phyloP scores from a whole-genome alignment of 2,113 vertebrate species.

The Cyanoramphus novaezelandiae region DNA sequence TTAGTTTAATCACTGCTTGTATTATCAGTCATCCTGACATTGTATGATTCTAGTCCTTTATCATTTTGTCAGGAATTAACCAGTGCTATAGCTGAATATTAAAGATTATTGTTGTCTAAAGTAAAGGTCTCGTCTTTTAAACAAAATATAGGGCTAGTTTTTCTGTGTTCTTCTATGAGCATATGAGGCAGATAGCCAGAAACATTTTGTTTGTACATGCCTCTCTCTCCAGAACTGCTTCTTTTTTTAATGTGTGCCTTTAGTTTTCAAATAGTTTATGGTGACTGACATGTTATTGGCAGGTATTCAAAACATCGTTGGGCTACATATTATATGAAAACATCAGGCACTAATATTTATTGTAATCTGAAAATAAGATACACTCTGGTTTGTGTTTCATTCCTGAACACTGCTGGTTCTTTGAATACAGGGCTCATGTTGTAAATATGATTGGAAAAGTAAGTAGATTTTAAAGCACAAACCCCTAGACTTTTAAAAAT shows the following conservation, averaged over 20 bases:
- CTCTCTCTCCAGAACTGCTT: neutral
- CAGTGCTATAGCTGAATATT: neutral
- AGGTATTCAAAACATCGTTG: neutral
- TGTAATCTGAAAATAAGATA: neutral
- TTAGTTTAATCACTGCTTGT: neutral
- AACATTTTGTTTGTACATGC: neutral
- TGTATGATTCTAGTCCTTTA: neutral
- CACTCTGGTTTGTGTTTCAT: neutral
- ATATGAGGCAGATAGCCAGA: neutral
- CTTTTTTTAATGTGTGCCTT: neutral
- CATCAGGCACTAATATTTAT: neutral
- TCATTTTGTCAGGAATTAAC: constrained; percentile 24
- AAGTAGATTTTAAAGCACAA: neutral
- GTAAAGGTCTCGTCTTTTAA: neutral
- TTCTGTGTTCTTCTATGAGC: neutral
- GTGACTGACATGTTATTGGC: neutral
- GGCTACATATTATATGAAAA: neutral
- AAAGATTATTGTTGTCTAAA: neutral
- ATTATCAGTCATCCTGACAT: neutral
- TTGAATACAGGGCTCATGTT: neutral
- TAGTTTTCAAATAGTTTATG: neutral
- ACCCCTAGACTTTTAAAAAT: neutral
- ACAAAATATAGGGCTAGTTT: neutral
- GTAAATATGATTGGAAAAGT: neutral
- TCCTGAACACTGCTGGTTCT: neutral